These are phyloP conservation scores for Choloepus didactylus DNA, from an alignment of 2,797 vertebrate genomes.

Conservation along the genomic window DNA sequence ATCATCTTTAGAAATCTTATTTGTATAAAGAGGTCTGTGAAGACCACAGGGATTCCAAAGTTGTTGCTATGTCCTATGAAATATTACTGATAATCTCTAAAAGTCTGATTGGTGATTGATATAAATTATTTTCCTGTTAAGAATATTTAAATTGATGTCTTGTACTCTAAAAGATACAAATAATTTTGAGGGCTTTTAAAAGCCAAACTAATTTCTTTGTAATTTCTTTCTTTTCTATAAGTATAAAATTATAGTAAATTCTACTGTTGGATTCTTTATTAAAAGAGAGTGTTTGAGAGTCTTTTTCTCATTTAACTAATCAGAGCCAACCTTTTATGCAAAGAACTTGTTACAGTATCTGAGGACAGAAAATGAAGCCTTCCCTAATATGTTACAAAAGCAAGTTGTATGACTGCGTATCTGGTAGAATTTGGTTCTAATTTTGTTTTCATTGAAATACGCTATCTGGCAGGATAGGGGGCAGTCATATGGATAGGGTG, in stretches of 20 bases:
- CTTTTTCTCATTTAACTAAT: slow-evolving; percentile 32
- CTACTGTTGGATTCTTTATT: slow-evolving; percentile 22
- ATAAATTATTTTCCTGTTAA: background rate
- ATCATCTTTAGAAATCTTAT: slow-evolving; percentile 13
- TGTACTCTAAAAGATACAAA: background rate
- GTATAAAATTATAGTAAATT: background rate
- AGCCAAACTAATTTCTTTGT: background rate
- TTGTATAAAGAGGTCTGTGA: slow-evolving; percentile 7
- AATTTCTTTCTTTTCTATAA: slow-evolving; percentile 15
- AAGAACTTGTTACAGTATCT: background rate
- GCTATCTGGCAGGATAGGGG: background rate
- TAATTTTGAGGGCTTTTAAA: background rate
- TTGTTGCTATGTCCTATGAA: background rate
- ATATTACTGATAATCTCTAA: slow-evolving; percentile 8
- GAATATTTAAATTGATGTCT: slow-evolving; percentile 26
- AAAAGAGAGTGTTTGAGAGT: background rate
- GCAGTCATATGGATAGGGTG: background rate
- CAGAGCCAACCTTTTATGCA: background rate
- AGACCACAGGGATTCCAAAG: background rate
- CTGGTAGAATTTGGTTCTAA: slow-evolving; percentile 9
- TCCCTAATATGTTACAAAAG: slow-evolving; percentile 1
- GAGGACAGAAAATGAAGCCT: background rate
- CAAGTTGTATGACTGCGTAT: background rate
- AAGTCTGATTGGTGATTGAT: background rate
- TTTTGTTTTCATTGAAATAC: background rate